Evolutionary conservation across 1,140 invertebrate species (phyloP), one percentile per base, ranked within the genome.

Genomic region (Microplitis demolitor): DNA sequence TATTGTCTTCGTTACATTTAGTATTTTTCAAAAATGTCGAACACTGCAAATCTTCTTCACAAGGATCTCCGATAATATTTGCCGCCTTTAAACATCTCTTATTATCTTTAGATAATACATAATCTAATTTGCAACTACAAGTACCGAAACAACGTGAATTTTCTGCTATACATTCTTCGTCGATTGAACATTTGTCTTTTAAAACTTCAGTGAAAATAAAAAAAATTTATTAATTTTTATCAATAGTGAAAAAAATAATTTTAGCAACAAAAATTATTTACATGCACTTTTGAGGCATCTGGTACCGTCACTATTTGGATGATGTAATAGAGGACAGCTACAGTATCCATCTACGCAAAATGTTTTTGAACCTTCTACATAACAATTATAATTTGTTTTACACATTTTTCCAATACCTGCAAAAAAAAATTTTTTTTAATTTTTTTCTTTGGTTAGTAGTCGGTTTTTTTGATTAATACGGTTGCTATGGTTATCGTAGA

Each of bases 11-110:
- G 3, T 69, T 74, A 56, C 84, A 86, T 50, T 71, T 61, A 6
- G 81, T 70, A 61, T 82, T 72, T 1, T 72, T 78, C 4, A 85
- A 60, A 71, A 79, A 80, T 9, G 76, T 70, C 24, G 73, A 67
- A 62, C 84, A 86, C 45, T 86, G 84, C n/a, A 75, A 73, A 5
- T 85, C 62, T 9, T 85, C 79, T n/a, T 78, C 68, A 72, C 84
- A 86, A 13, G 76, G 37, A 34, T 85, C 83, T 0, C 81, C 84
- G 6, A 86, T 77, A 3, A 68, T 63, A 58, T 80, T 78, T 5
- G 84, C 82, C 1, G 75, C 76, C 66, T 78, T 83, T 53, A 85
- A 63, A 74, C 85, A 86, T 6, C 67, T 66, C 34, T 78, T 73
- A 2, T 78, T 78, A 53, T 80, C 71, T 3, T 60, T 69, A 5